Conservation (phyloP, 2,113 vertebrate species). For the Sceloporus tristichus region DNA sequence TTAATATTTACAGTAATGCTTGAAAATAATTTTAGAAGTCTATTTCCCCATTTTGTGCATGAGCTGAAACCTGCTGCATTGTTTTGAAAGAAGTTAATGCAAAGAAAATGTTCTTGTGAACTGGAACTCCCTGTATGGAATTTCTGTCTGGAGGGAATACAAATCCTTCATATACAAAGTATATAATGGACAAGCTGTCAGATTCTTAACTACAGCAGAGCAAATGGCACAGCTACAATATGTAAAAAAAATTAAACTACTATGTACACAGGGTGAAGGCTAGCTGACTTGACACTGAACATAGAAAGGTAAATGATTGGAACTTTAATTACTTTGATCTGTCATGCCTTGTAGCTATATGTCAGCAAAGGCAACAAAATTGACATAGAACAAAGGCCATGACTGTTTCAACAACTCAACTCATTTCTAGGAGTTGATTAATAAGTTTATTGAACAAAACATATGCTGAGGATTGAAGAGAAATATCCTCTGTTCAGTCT, state of each 20-base stretch:
- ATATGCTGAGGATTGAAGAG: conserved; percentile 56
- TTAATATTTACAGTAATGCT: neutral
- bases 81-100: conserved; percentile 31
- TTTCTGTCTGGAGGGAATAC: conserved; percentile 55
- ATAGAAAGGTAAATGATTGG: conserved; percentile 95
- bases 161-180: conserved; percentile 49
- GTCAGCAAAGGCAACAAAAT: conserved; percentile 89
- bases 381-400: conserved; percentile 88
- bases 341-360: conserved; percentile 91
- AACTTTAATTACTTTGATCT: conserved; percentile 98
- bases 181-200: conserved; percentile 70
- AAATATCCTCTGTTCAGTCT: conserved; percentile 50
- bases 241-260: conserved; percentile 73
- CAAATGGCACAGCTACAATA: conserved; percentile 61
- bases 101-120: conserved; percentile 22
- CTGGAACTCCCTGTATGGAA: conserved; percentile 38
- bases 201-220: conserved; percentile 61
- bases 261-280: conserved; percentile 76
- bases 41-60: neutral
- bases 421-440: conserved; percentile 87
- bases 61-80: conserved; percentile 4
- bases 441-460: conserved; percentile 81
- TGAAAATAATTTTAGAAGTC: neutral
- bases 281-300: conserved; percentile 87
- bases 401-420: conserved; percentile 85